Conservation (phyloP, 2,113 vertebrate species). For the Poicephalus gulielmi region DNA sequence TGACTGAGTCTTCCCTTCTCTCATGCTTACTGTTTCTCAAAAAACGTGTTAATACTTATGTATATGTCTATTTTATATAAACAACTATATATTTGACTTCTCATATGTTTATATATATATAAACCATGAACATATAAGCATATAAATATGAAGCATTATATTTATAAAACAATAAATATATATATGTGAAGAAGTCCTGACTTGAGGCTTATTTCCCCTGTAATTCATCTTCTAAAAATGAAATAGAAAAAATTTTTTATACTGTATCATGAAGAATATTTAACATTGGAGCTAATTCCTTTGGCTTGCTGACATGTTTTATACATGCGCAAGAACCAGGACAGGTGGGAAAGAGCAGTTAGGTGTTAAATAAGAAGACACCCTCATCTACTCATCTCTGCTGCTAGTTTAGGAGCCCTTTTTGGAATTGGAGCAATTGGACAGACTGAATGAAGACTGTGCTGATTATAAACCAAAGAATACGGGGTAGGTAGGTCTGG, state of each 20-base stretch:
- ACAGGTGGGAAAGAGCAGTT: neutral
- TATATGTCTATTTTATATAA: neutral
- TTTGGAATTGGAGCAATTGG: neutral
- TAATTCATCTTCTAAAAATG: neutral
- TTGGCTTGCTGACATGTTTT: neutral
- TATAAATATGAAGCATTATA: neutral
- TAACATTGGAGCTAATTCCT: neutral
- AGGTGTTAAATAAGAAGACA: neutral
- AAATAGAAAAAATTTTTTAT: neutral
- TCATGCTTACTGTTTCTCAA: neutral
- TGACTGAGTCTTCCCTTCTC: neutral
- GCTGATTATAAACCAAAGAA: neutral
- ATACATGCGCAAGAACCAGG: neutral
- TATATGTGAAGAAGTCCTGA: neutral
- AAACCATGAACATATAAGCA: neutral
- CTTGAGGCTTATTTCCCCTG: neutral
- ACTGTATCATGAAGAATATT: neutral
- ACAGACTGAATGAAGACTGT: neutral
- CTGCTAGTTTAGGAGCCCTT: neutral
- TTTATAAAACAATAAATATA: neutral
- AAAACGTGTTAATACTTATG: neutral
- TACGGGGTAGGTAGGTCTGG: neutral
- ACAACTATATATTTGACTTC: neutral
- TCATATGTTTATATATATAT: neutral
- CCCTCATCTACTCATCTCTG: neutral